Base-by-base conservation (phyloP, 2,113 vertebrate species). In the Erinaceus europaeus region DNA sequence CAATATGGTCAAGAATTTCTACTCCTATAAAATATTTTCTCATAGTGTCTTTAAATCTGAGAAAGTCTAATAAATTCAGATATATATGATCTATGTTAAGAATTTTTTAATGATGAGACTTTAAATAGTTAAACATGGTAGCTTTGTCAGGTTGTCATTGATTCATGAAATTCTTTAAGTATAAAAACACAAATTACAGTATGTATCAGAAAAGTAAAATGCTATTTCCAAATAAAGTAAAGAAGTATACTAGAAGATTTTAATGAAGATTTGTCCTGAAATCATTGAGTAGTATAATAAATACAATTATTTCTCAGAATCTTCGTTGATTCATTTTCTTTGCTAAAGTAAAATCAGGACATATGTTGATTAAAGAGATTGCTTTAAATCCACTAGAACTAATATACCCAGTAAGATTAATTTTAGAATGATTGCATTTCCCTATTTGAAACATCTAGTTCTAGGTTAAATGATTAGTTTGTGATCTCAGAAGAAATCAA, bases 391-490 rank as follows among this genome's bases (percentile, higher is more conserved):
- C 87, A 80, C 67, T 93, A 42, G 61, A 84, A 91, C n/a, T 73
- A 92, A 90, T 64, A 72, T 2, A 94, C 65, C 36, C 68, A 80
- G 52, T 76, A 92, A 78, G 61, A 92, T 91, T 92, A 92, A 90
- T 87, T 94, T 94, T 86, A 76, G 61, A 85, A 92, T 76, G 59
- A 55, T 81, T 88, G 42, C 18, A 25, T 40, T 90, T 93, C 87
- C 67, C 48, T 44, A 90, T 67, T 92, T 91, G 83, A 64, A 67
- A 81, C 48, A 82, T 53, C 50, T 71, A 82, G 61, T 87, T 83
- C 71, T 89, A 59, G 84, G 65, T 61, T 94, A 93, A 95, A 76
- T 92, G 91, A 94, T 89, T 61, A 91, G 91, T 90, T 40, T 90
- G 48, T 90, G 76, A 80, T 90, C 55, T 53, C 72, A 55, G 61